These are phyloP conservation scores for Eremobia ochroleuca DNA, from an alignment of 2,888 invertebrate genomes.

Conservation along the genomic window DNA sequence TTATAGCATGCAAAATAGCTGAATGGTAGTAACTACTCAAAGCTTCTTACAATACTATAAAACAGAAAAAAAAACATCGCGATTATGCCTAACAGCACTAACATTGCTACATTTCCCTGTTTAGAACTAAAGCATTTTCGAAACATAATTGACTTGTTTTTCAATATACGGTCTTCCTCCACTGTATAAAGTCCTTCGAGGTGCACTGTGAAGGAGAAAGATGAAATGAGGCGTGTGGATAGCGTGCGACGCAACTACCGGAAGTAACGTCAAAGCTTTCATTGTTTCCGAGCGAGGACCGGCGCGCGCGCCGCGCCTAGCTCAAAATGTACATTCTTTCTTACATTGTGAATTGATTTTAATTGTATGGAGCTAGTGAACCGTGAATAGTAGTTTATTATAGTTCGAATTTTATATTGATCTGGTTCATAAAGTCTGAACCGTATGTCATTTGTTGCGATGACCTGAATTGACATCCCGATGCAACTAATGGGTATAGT, in stretches of 20 bases:
- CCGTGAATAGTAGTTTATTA: conserved; percentile 65
- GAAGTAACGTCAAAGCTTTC: conserved; percentile 85
- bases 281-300: conserved; percentile 78
- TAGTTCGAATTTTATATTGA: conserved; percentile 55
- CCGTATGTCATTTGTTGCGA: conserved; percentile 32
- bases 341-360: conserved; percentile 72
- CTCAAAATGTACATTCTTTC: conserved; percentile 73
- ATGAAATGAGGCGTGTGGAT: conserved; percentile 81
- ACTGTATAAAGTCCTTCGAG: conserved; percentile 63
- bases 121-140: neutral
- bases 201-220: conserved; percentile 74
- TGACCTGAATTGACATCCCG: conserved; percentile 36
- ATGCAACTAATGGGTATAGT: conserved; percentile 4
- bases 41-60: neutral
- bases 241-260: conserved; percentile 79
- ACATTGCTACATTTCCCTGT: neutral
- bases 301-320: conserved; percentile 70
- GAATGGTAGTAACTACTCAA: neutral
- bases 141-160: conserved; percentile 3
- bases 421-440: conserved; percentile 54
- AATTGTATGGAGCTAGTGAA: conserved; percentile 77
- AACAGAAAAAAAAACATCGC: neutral
- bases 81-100: neutral
- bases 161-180: conserved; percentile 1
- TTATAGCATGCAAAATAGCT: neutral